Evolutionary conservation across 2,797 vertebrate species (phyloP).

Genomic region (Gorsachius magnificus): DNA sequence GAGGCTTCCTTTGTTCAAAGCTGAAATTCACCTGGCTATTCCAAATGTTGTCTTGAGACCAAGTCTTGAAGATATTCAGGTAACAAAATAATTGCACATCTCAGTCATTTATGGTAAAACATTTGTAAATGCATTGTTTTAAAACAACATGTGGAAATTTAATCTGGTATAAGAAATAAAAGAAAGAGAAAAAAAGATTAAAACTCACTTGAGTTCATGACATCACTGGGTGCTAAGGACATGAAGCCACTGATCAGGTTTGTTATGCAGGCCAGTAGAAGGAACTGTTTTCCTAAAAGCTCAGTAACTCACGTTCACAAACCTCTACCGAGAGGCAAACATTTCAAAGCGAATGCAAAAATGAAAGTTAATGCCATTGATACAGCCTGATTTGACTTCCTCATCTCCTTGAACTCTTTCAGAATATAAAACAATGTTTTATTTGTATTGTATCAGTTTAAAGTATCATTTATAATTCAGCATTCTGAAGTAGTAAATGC

Average conservation of each 20-base stretch:
- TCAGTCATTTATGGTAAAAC: neutral
- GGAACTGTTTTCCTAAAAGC: neutral
- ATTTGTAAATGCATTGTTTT: neutral
- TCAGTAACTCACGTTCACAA: neutral
- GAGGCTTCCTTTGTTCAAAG: conserved; percentile 75
- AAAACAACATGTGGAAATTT: neutral
- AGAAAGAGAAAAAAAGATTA: neutral
- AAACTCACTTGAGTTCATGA: neutral
- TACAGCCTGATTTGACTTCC: neutral
- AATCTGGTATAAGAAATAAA: neutral
- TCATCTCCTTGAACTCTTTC: neutral
- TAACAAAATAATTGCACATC: conserved; percentile 44
- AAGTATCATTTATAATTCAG: neutral
- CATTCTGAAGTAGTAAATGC: neutral
- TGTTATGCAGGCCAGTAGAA: neutral
- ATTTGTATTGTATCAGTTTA: neutral
- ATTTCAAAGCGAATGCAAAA: neutral
- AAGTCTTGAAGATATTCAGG: conserved; percentile 85
- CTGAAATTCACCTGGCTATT: conserved; percentile 81
- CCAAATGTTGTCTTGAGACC: conserved; percentile 82
- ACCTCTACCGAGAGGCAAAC: neutral
- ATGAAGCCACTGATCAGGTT: neutral
- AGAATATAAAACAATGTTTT: neutral
- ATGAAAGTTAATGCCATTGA: neutral
- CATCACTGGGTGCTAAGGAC: neutral